Evolutionary conservation across 2,888 invertebrate genomes (phyloP).

Genomic region (Notodonta ziczac): DNA sequence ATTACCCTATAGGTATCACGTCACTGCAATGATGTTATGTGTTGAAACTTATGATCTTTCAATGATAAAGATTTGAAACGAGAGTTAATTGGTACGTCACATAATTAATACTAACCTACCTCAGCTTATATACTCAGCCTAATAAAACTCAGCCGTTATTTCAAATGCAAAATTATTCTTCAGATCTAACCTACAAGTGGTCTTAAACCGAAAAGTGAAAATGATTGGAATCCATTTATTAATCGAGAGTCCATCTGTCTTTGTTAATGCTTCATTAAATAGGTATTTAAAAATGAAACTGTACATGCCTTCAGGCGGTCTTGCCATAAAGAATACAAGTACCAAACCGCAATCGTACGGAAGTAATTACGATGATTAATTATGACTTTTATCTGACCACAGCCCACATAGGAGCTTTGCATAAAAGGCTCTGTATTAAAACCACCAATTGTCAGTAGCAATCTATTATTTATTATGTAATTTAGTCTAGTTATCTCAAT

Average conservation of each 20-base stretch:
- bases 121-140: too few species aligned
- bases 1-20: too few species aligned
- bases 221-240: not conserved
- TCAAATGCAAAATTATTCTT: too few species aligned
- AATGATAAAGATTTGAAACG: too few species aligned
- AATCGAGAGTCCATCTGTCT: not conserved
- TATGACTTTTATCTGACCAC: constrained; percentile 5
- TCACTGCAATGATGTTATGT: too few species aligned
- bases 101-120: too few species aligned
- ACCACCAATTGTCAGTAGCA: not conserved
- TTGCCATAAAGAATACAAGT: not conserved
- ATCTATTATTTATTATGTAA: constrained; percentile 7
- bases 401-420: constrained; percentile 4
- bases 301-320: not conserved
- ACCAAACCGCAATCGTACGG: not conserved
- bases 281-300: not conserved
- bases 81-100: too few species aligned
- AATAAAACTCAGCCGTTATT: too few species aligned
- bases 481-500: not conserved
- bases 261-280: constrained; percentile 1
- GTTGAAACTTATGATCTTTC: too few species aligned
- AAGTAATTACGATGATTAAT: constrained; percentile 6
- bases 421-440: not conserved
- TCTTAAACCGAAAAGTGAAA: not conserved
- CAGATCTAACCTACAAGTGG: too few species aligned